Base-by-base conservation (phyloP, 2,113 vertebrate genomes). In the Passer domesticus region DNA sequence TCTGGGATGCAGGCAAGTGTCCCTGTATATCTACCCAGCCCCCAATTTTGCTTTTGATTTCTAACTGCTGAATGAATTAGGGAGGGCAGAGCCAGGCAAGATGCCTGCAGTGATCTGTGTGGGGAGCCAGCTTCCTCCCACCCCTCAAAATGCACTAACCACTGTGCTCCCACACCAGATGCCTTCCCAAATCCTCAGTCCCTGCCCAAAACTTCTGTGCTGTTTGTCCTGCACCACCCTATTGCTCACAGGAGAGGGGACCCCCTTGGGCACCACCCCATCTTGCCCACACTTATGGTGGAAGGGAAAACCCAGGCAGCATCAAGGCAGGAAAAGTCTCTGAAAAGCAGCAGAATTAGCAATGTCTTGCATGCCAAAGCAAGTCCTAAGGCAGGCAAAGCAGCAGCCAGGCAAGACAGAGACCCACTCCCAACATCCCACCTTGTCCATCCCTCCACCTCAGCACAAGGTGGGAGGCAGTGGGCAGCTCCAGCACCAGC, bases 341-440 rank as follows among this genome's bases (percentile, higher is more conserved):
- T 41, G 37, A 58, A 77, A 87, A 95, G 90, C 63, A 90, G 87
- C 68, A 88, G 63, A 91, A 85, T 63, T 50, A 74, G 59, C 90
- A 88, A 66, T 1, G 3, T 74, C 67, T 96, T 77, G 73, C 68
- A 83, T 19, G 53, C 6, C 44, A 82, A 77, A 75, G 33, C 86
- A 90, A 89, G 88, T 83, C 73, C 77, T 37, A 80, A 68, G 92
- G 77, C 75, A 64, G 69, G 52, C 64, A 86, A 93, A 94, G 88
- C 76, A 93, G 85, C 63, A 80, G 64, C 46, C 2, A 17, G 46
- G 47, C 59, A 91, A 75, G 39, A 60, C 0, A 52, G 43, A 6
- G 2, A 74, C 35, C n/a, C 66, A 59, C 31, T 44, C 56, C 72
- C 30, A 74, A 30, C 35, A 53, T 39, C 24, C 49, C 19, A 8